phyloP scores from a whole-genome alignment of 2,113 vertebrate genomes.

The Austrofundulus limnaeus region DNA sequence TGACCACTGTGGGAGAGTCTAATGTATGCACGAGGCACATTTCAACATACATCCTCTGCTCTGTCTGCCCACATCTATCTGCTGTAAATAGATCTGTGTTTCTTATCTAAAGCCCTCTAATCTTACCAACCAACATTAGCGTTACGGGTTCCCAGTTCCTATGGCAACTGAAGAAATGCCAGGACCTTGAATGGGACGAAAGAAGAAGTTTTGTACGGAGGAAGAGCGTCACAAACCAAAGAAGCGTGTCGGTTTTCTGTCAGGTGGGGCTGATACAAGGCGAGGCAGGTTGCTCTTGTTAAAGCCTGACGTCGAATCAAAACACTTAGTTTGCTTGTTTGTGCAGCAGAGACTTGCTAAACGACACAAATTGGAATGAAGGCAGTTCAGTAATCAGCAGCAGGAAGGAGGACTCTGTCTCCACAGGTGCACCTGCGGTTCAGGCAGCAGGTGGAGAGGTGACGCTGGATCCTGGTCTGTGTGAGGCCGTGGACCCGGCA shows the following conservation, averaged over 20 bases:
- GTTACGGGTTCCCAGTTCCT: slow-evolving; percentile 53
- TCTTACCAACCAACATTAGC: slow-evolving; percentile 47
- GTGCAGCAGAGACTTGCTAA: slow-evolving; percentile 38
- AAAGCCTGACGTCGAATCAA: slow-evolving; percentile 44
- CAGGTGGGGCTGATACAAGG: background rate
- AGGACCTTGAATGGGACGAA: background rate
- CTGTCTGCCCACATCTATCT: background rate
- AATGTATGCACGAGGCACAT: background rate
- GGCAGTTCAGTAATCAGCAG: slow-evolving; percentile 36
- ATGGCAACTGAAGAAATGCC: slow-evolving; percentile 56
- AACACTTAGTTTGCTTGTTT: slow-evolving; percentile 29
- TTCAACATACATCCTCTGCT: background rate
- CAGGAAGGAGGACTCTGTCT: slow-evolving; percentile 39
- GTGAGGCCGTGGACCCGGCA: slow-evolving; percentile 1
- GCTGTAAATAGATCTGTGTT: slow-evolving; percentile 60
- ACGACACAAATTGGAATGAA: slow-evolving; percentile 54
- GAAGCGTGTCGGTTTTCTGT: slow-evolving; percentile 4
- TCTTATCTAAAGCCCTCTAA: slow-evolving; percentile 43
- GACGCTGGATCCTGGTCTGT: slow-evolving; percentile 1
- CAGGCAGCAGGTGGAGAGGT: background rate
- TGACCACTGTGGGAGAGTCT: background rate
- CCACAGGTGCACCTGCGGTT: slow-evolving; percentile 28
- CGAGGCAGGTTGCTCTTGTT: slow-evolving; percentile 11
- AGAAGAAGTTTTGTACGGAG: background rate
- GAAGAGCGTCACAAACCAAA: background rate